Evolutionary conservation across 2,113 vertebrate genomes (phyloP).

Genomic region (Synodontis membranacea): DNA sequence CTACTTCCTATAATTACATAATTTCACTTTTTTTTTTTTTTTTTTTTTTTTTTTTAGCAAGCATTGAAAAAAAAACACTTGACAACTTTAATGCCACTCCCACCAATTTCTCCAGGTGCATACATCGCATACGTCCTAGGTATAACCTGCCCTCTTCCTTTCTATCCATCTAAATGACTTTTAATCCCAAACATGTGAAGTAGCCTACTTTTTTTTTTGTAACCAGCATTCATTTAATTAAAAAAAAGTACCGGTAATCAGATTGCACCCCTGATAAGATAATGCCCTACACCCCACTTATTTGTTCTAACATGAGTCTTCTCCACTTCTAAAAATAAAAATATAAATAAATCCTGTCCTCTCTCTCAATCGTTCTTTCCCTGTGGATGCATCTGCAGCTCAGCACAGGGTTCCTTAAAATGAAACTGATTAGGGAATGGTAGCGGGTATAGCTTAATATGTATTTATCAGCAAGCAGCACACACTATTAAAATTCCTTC

Average conservation of each 20-base stretch:
- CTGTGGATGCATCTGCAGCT: conserved; percentile 48
- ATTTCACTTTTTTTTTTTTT: background rate
- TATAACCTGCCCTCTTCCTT: background rate
- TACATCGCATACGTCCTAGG: background rate
- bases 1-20: background rate
- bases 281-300: background rate
- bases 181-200: no score
- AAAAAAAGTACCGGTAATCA: background rate
- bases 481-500: conserved; percentile 72
- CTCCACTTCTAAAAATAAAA: no score
- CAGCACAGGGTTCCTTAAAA: conserved; percentile 67
- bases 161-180: background rate
- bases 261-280: background rate
- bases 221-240: background rate
- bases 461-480: conserved; percentile 76
- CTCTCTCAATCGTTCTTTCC: background rate
- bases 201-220: background rate
- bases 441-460: conserved; percentile 66
- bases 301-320: background rate
- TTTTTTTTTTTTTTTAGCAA: background rate
- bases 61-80: background rate
- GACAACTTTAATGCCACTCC: background rate
- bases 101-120: background rate
- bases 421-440: conserved; percentile 64
- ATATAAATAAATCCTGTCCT: no score